Conservation (phyloP, 1,140 invertebrate genomes). For the Ceratoteleas bidentatus region DNA sequence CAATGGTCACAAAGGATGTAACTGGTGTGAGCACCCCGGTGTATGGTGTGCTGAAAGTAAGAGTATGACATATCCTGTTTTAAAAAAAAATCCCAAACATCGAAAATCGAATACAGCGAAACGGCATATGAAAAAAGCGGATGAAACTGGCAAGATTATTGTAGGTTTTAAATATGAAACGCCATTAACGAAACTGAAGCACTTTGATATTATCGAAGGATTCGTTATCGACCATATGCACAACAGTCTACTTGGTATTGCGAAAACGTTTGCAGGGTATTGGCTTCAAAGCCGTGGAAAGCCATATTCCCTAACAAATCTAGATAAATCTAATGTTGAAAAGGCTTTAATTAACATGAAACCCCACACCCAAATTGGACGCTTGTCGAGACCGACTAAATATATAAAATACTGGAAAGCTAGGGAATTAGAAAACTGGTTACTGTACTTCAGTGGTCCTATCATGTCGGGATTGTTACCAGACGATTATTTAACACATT, state of each 20-base stretch:
- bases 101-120: conserved; percentile 2
- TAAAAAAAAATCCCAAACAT: not conserved
- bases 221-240: conserved; percentile 25
- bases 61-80: conserved; percentile 18
- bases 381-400: not conserved
- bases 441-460: not conserved
- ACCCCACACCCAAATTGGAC: not conserved
- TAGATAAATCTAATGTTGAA: not conserved
- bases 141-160: not conserved
- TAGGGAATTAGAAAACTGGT: conserved; percentile 5
- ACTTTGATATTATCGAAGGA: conserved; percentile 22
- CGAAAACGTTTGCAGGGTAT: not conserved
- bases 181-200: conserved; percentile 2
- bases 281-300: not conserved
- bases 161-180: conserved; percentile 19
- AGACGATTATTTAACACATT: not conserved
- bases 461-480: not conserved
- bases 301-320: not conserved
- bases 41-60: conserved; percentile 6
- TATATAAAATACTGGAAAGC: not conserved
- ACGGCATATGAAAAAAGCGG: not conserved
- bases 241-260: not conserved
- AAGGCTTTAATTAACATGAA: not conserved
- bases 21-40: conserved; percentile 12
- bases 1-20: conserved; percentile 22